Evolutionary conservation across 2,888 invertebrate genomes (phyloP).

Genomic region (Microctonus brassicae): DNA sequence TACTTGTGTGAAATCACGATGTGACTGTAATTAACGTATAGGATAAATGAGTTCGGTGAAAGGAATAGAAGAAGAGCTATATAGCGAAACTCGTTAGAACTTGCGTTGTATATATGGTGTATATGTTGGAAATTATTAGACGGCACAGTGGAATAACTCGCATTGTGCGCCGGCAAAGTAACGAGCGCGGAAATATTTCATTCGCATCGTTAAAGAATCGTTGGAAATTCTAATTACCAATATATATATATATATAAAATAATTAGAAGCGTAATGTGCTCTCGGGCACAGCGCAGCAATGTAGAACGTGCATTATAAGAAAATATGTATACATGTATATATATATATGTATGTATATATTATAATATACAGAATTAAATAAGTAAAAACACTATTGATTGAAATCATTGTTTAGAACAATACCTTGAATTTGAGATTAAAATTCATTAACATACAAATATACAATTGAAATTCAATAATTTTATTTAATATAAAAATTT

Average conservation of each 20-base stretch:
- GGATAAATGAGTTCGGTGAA: slow-evolving; percentile 40
- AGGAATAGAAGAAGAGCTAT: slow-evolving; percentile 35
- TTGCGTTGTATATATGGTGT: background rate
- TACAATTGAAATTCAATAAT: too few relatives aligned
- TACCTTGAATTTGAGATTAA: too few relatives aligned
- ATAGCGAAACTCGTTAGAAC: slow-evolving; percentile 37
- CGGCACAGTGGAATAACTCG: slow-evolving; percentile 35
- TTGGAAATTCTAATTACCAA: slow-evolving; percentile 33
- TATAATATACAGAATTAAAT: slow-evolving; percentile 10
- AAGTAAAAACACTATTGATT: slow-evolving; percentile 2
- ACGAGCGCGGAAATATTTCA: slow-evolving; percentile 30
- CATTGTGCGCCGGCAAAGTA: slow-evolving; percentile 35
- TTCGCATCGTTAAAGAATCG: slow-evolving; percentile 34
- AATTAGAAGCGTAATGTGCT: slow-evolving; percentile 17
- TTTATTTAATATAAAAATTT: too few relatives aligned
- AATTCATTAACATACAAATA: too few relatives aligned
- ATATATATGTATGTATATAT: slow-evolving; percentile 15
- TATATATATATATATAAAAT: slow-evolving; percentile 20
- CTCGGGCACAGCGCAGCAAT: background rate
- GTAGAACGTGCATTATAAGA: background rate
- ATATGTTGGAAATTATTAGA: slow-evolving; percentile 36
- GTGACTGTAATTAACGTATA: slow-evolving; percentile 36
- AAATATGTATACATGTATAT: background rate
- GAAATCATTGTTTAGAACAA: background rate
- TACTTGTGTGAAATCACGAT: slow-evolving; percentile 20